Evolutionary conservation across 2,113 vertebrate species (phyloP).

Genomic region (Otus sunia): DNA sequence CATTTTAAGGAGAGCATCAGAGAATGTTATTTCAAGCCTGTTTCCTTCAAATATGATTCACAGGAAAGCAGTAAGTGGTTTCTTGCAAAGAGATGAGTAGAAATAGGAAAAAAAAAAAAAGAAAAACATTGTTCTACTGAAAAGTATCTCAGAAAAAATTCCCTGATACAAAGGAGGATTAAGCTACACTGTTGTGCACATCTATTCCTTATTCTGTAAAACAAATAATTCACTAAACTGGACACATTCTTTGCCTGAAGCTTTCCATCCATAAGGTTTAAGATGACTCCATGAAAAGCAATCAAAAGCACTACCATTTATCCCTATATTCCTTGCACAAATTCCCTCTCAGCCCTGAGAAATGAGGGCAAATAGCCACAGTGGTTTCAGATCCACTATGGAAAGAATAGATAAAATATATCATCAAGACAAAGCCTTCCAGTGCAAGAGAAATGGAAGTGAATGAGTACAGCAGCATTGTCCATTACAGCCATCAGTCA

Average conservation of each 20-base stretch:
- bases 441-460: background rate
- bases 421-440: background rate
- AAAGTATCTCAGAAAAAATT: background rate
- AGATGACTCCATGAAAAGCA: background rate
- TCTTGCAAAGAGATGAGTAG: background rate
- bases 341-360: background rate
- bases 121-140: background rate
- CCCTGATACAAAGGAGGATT: background rate
- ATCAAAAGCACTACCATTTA: background rate
- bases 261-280: background rate
- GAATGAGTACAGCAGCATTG: background rate
- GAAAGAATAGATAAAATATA: background rate
- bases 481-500: background rate
- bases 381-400: background rate
- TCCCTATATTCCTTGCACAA: background rate
- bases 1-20: background rate
- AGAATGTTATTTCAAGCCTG: background rate
- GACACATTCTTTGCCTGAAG: constrained; percentile 4
- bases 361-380: background rate
- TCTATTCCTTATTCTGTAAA: background rate
- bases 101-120: background rate
- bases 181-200: background rate
- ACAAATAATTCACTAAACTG: background rate
- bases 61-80: background rate
- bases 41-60: background rate